A percentile compares a stretch with the other conserved stretches of the same genome.
Evolutionary conservation across 2,113 vertebrate species (phyloP).

Genomic region (Neogale vison): DNA sequence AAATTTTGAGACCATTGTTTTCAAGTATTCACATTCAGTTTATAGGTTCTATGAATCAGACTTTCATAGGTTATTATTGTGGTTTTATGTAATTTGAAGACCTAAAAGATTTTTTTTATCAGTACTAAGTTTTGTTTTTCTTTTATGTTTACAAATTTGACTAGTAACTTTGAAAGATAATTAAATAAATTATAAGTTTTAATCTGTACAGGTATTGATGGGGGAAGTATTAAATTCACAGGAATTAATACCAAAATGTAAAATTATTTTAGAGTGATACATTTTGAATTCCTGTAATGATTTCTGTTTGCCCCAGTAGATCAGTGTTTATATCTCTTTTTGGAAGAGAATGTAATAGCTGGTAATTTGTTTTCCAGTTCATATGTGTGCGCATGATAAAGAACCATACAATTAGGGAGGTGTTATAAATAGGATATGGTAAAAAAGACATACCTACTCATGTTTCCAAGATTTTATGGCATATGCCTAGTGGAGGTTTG

Average conservation of each 20-base stretch:
- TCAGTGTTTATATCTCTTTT: slow-evolving; percentile 25
- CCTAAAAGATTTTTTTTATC: neutral
- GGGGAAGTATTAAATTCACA: neutral
- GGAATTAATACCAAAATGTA: neutral
- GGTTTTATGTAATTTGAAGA: slow-evolving; percentile 18
- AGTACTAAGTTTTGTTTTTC: slow-evolving; percentile 4
- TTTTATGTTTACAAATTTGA: slow-evolving; percentile 3
- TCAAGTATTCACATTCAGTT: neutral
- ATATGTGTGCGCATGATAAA: slow-evolving; percentile 78
- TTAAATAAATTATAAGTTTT: neutral
- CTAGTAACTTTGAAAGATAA: neutral
- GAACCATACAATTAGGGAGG: slow-evolving; percentile 86
- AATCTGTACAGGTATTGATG: neutral
- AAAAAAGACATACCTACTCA: slow-evolving; percentile 85
- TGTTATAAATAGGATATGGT: slow-evolving; percentile 97
- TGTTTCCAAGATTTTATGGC: slow-evolving; percentile 88
- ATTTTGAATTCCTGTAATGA: neutral
- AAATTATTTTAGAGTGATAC: neutral
- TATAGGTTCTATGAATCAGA: neutral
- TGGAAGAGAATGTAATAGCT: slow-evolving; percentile 61
- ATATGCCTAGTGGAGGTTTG: slow-evolving; percentile 85
- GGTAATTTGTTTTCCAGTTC: slow-evolving; percentile 50
- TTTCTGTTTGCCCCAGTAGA: slow-evolving; percentile 1
- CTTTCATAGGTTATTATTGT: neutral
- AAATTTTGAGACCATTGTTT: neutral